Base-by-base conservation (phyloP, 2,113 vertebrate genomes). In the Oncorhynchus masou region DNA sequence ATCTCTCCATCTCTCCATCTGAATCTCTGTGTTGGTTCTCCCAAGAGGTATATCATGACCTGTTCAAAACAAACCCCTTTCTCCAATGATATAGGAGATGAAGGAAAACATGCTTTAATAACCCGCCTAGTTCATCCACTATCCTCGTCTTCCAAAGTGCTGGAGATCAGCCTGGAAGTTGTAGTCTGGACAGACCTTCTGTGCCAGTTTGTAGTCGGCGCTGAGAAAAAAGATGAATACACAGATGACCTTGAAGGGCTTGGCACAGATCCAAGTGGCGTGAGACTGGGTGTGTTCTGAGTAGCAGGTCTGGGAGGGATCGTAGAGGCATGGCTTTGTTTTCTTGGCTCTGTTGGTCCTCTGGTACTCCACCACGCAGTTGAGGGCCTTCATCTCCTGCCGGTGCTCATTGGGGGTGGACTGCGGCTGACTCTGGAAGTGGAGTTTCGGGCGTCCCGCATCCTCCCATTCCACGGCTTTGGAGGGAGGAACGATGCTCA, bases 211-310 rank as follows among this genome's bases (percentile, higher is more conserved):
- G 83, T 94, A 94, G 74, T 94, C 91, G 0, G 90, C 88, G 31
- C 93, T 92, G 22, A 89, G 92, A 88, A 94, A 94, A 68, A 91
- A 91, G 7, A 94, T 93, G 79, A 93, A 93, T 86, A 94, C 93
- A 82, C 93, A 94, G 76, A 94, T 93, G 66, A 94, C 93, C 81
- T 94, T 94, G 75, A 93, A 93, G 39, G 93, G 93, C 76, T 94
- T 94, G 75, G 91, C 91, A 29, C 93, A 94, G 81, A 94, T 93
- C 93, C 93, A 94, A 75, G 93, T 91, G 3, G 92, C 88, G 34
- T 93, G 93, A 27, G 92, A 91, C 75, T 94, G 93, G 2, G 92
- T 94, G 86, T 94, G 92, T 70, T 94, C 93, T 3, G 91, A 91
- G 84, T 93, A 93, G 83, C 93, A 94, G 19, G 89, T 92, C 84